Percentiles rank a stretch among this genome's conserved stretches.
These are phyloP conservation scores for Diabrotica balteata DNA, from an alignment of 2,888 invertebrate species.

Conservation along the genomic window DNA sequence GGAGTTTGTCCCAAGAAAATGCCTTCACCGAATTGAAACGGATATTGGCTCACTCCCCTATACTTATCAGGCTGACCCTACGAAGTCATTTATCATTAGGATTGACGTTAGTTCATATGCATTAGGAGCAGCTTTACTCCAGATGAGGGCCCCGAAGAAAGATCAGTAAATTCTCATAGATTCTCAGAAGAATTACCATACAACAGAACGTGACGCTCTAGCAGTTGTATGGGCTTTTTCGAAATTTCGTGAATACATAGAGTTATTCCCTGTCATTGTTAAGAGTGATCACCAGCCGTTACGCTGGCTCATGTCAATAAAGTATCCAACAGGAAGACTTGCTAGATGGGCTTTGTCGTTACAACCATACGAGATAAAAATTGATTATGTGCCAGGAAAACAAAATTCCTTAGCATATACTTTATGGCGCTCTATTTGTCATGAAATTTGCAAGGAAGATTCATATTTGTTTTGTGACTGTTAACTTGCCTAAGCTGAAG, in stretches of 20 bases:
- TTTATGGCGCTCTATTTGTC: not conserved
- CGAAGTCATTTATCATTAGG: constrained; percentile 25
- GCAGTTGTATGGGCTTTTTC: too few species aligned
- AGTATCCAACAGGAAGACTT: constrained; percentile 54
- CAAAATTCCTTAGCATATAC: not conserved
- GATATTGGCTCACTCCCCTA: not conserved
- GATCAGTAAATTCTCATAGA: constrained; percentile 12
- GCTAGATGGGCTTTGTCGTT: constrained; percentile 56
- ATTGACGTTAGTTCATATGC: not conserved
- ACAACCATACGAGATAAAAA: constrained; percentile 34
- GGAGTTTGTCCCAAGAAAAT: too few species aligned
- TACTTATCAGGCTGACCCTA: constrained; percentile 36
- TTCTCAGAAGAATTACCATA: constrained; percentile 45
- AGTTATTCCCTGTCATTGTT: constrained; percentile 39
- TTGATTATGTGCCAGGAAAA: constrained; percentile 49
- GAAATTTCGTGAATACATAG: not conserved
- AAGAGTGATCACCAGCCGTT: constrained; percentile 58
- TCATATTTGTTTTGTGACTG: not conserved
- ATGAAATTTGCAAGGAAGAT: not conserved
- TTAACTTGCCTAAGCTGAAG: not conserved
- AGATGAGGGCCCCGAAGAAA: not conserved
- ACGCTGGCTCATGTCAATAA: constrained; percentile 54
- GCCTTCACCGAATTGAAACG: too few species aligned
- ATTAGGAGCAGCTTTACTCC: not conserved
- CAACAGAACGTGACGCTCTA: too few species aligned